Conservation (phyloP, 2,113 vertebrate genomes). For the Rhinolophus ferrumequinum region DNA sequence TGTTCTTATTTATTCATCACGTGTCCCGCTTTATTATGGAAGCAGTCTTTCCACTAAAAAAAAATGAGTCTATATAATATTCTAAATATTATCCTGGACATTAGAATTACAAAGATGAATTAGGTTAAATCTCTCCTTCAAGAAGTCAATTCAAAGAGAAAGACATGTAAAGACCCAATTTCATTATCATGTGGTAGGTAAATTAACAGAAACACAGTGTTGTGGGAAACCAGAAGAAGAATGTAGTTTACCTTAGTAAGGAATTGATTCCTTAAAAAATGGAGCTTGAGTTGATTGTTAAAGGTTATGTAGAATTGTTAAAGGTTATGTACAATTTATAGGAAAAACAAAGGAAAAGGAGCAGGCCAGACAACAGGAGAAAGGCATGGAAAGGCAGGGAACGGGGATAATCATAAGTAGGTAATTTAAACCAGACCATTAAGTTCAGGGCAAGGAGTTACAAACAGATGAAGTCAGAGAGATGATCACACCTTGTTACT, state of each 20-base stretch:
- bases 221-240: not conserved
- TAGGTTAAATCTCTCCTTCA: slow-evolving; percentile 14
- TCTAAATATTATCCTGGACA: not conserved
- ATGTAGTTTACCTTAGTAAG: not conserved
- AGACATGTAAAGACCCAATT: not conserved
- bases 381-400: not conserved
- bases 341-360: not conserved
- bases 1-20: not conserved
- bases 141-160: not conserved
- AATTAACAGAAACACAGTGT: not conserved
- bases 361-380: not conserved
- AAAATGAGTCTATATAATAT: not conserved
- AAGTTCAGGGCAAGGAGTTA: not conserved
- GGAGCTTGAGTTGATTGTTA: not conserved
- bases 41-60: not conserved
- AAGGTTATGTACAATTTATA: not conserved
- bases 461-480: not conserved
- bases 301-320: not conserved
- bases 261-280: not conserved
- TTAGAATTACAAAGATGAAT: slow-evolving; percentile 20
- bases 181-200: not conserved
- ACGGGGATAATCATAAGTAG: not conserved
- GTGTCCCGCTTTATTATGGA: not conserved
- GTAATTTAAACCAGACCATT: not conserved
- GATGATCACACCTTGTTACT: not conserved